Evolutionary conservation across 2,888 invertebrate genomes (phyloP).

Genomic region (Diarsia rubi): DNA sequence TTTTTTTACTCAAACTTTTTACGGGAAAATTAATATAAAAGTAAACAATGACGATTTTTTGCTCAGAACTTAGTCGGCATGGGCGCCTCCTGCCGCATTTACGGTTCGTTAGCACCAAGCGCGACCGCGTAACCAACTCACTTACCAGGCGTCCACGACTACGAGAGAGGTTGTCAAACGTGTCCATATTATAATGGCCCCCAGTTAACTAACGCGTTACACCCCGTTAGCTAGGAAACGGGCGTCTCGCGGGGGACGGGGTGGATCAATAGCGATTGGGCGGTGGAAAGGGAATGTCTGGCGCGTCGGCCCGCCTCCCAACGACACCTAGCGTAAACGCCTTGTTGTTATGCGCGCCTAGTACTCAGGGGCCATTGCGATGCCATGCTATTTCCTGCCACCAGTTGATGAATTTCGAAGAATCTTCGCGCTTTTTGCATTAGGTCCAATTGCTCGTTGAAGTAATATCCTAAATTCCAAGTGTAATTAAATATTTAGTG

Average conservation of each 20-base stretch:
- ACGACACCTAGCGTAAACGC: slow-evolving; percentile 85
- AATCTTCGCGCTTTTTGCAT: slow-evolving; percentile 30
- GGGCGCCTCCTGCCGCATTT: slow-evolving; percentile 57
- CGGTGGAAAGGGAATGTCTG: slow-evolving; percentile 87
- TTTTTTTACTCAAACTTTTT: slow-evolving; percentile 6
- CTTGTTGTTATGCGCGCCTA: slow-evolving; percentile 87
- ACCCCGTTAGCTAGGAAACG: slow-evolving; percentile 71
- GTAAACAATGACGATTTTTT: slow-evolving; percentile 54
- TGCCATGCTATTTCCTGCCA: slow-evolving; percentile 72
- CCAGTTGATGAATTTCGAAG: slow-evolving; percentile 65
- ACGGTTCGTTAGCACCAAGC: slow-evolving; percentile 65
- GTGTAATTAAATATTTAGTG: background rate
- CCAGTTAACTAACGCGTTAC: slow-evolving; percentile 71
- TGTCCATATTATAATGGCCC: slow-evolving; percentile 77
- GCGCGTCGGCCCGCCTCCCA: slow-evolving; percentile 87
- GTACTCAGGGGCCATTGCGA: slow-evolving; percentile 81
- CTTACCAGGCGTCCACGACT: slow-evolving; percentile 83
- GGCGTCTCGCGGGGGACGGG: slow-evolving; percentile 75
- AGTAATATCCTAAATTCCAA: background rate
- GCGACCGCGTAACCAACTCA: slow-evolving; percentile 72
- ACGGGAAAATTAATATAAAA: slow-evolving; percentile 26
- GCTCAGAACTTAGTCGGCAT: slow-evolving; percentile 14
- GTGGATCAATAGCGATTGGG: slow-evolving; percentile 85
- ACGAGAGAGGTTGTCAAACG: slow-evolving; percentile 74
- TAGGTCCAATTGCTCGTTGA: background rate